Evolutionary conservation across 2,888 invertebrate species (phyloP), one percentile per base, ranked within the genome.

Genomic region (Microctonus aethiopoides): DNA sequence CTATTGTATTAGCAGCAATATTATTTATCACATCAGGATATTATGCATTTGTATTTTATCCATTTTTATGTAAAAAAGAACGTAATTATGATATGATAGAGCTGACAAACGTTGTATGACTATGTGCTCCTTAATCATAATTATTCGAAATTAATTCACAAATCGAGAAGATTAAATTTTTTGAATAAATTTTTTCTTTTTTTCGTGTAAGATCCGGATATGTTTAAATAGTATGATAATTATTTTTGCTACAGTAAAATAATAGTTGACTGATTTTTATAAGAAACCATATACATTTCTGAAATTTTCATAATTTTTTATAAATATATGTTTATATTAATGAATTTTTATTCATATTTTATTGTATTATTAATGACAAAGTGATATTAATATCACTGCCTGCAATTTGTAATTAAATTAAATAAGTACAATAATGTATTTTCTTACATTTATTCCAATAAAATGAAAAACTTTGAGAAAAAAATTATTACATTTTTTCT

Each of bases 11-110:
- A 11, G 86, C 87, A 1, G 72, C 89, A n/a, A 88, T 90, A 51
- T 78, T 90, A 22, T 84, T 88, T 5, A 88, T 88, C 73, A 87
- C 89, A 82, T 89, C 89, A 0, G 87, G 90, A 51, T 92, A 93
- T 79, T 92, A 92, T 78, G 89, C 90, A 72, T 89, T 91, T 34
- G 88, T 92, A 76, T 92, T 92, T 77, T 92, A 92, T 82, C 92
- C 92, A 32, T 88, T 90, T 60, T 80, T 92, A 59, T 92, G 91
- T 76, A 88, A 89, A 74, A 89, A 89, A 74, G 87, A 88, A 69
- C 86, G 88, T 64, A 90, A 89, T 74, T 90, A 90, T 84, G 89
- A 90, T 74, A 88, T 89, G 80, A 90, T 90, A 81, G 88, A 89
- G 69, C 78, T 89, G 71, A 87, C 89, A 1, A 84, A 85, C 74